phyloP scores from a whole-genome alignment of 1,140 invertebrate genomes.

The Drosophila busckii region DNA sequence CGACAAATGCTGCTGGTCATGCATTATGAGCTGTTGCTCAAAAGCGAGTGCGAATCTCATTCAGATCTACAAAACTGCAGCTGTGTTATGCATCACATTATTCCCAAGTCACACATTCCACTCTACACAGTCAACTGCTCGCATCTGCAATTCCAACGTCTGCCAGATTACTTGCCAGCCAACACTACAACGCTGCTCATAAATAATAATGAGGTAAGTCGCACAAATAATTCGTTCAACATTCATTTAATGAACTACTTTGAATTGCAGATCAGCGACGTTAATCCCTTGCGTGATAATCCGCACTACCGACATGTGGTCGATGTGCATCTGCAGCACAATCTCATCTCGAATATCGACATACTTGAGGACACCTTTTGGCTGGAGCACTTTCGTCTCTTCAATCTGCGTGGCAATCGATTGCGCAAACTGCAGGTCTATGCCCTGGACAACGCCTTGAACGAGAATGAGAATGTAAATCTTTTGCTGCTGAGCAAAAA shows the following conservation, averaged over 20 bases:
- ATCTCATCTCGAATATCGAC: conserved; percentile 85
- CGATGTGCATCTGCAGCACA: conserved; percentile 88
- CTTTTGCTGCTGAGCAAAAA: conserved; percentile 86
- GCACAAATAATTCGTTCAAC: neutral
- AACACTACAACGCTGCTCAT: conserved; percentile 67
- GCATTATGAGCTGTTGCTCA: conserved; percentile 79
- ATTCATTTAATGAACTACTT: too few species aligned
- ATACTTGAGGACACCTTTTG: conserved; percentile 87
- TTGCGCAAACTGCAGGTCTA: conserved; percentile 88
- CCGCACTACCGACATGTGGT: conserved; percentile 83
- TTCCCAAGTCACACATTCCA: conserved; percentile 79
- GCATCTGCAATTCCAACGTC: conserved; percentile 41
- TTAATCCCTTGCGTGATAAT: conserved; percentile 84
- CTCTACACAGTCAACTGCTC: conserved; percentile 79
- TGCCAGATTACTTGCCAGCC: conserved; percentile 62
- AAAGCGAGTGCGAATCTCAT: conserved; percentile 52
- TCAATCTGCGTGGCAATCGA: conserved; percentile 86
- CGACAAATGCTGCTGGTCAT: conserved; percentile 81
- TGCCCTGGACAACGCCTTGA: conserved; percentile 87
- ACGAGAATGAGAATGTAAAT: conserved; percentile 85
- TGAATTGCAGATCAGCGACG: conserved; percentile 81
- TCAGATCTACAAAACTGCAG: conserved; percentile 62
- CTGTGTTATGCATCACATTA: conserved; percentile 61
- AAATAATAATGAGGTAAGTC: conserved; percentile 65
- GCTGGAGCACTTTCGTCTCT: conserved; percentile 86